Conservation (phyloP, 2,113 vertebrate genomes). For the Crypturellus undulatus region DNA sequence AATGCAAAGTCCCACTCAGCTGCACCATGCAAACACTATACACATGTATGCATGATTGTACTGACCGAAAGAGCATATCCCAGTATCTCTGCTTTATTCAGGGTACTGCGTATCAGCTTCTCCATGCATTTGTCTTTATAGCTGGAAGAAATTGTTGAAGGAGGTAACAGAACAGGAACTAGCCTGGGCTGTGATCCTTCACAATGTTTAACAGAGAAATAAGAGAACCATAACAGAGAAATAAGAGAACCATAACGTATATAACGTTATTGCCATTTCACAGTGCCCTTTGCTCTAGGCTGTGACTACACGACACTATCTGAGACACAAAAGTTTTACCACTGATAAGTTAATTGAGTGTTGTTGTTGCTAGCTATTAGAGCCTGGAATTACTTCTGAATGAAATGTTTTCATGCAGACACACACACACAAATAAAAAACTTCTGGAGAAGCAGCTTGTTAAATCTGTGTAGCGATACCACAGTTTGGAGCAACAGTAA, state of each 20-base stretch:
- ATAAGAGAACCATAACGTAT: neutral
- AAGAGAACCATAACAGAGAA: neutral
- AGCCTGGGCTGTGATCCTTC: neutral
- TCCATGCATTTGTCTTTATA: neutral
- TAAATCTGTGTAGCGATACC: neutral
- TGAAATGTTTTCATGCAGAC: neutral
- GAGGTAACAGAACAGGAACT: neutral
- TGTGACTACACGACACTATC: neutral
- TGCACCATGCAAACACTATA: neutral
- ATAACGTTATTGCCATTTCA: neutral
- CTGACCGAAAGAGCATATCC: neutral
- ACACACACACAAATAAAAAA: neutral
- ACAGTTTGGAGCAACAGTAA: neutral
- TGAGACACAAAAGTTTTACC: neutral
- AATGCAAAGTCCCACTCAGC: neutral
- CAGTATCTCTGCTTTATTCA: neutral
- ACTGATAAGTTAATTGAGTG: neutral
- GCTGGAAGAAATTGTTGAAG: neutral
- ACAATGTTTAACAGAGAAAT: neutral
- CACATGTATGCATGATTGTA: accelerated
- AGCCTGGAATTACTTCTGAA: neutral
- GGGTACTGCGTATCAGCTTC: neutral
- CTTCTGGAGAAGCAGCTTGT: neutral
- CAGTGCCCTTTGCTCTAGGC: neutral
- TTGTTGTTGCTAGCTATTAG: neutral